These are phyloP conservation scores for Epinephelus moara DNA, from an alignment of 2,113 vertebrate genomes.

Conservation along the genomic window DNA sequence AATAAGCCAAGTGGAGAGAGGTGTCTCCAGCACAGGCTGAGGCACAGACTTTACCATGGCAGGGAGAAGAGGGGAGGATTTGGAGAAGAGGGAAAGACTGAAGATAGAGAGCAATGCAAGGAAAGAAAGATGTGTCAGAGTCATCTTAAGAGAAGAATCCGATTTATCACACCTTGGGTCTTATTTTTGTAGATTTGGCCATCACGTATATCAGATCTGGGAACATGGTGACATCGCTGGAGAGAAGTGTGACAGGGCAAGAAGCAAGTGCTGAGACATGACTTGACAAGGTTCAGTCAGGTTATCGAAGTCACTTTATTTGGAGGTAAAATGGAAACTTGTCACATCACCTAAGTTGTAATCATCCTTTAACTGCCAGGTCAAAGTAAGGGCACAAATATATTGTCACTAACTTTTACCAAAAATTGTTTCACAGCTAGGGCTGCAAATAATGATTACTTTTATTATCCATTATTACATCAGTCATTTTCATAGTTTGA, in stretches of 20 bases:
- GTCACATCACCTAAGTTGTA: background rate
- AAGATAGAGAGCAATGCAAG: background rate
- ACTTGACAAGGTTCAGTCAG: background rate
- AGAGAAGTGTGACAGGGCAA: background rate
- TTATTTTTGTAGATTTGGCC: background rate
- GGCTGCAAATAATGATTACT: background rate
- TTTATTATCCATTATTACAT: background rate
- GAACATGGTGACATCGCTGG: background rate
- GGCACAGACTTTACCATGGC: slow-evolving; percentile 50
- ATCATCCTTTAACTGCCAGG: background rate
- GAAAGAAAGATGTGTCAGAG: background rate
- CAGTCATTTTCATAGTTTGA: no score
- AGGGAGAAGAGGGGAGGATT: slow-evolving; percentile 16
- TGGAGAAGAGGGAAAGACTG: slow-evolving; percentile 2
- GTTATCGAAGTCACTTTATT: background rate
- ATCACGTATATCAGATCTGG: background rate
- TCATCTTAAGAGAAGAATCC: background rate
- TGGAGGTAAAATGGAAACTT: background rate
- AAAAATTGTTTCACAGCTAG: background rate
- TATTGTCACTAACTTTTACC: background rate
- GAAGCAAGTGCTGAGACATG: slow-evolving; percentile 4
- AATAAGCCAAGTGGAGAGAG: slow-evolving; percentile 71
- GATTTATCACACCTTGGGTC: background rate
- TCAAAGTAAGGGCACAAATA: background rate
- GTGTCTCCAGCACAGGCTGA: slow-evolving; percentile 37